These are phyloP conservation scores for Drosophila lutescens DNA, from an alignment of 2,888 invertebrate genomes.

Conservation along the genomic window DNA sequence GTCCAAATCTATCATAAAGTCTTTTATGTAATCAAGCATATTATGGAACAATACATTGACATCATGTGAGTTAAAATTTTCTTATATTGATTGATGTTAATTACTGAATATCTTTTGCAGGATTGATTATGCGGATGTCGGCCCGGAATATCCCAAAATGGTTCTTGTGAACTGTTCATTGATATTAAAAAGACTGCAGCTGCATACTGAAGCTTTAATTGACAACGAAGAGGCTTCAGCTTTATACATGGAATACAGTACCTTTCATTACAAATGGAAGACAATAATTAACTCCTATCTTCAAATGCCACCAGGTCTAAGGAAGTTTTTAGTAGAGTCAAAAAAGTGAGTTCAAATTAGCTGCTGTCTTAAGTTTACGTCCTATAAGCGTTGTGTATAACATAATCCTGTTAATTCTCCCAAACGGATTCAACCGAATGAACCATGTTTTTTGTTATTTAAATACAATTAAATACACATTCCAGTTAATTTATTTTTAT, in stretches of 20 bases:
- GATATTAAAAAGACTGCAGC: conserved; percentile 32
- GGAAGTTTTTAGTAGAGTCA: conserved; percentile 13
- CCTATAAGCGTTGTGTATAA: neutral
- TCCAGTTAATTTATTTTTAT: conserved; percentile 6
- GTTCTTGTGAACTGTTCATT: conserved; percentile 21
- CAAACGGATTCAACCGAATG: neutral
- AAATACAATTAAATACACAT: conserved; percentile 4
- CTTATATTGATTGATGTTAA: neutral
- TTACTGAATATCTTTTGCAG: neutral
- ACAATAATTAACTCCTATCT: conserved; percentile 9
- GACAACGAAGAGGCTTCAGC: conserved; percentile 23
- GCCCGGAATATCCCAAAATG: conserved; percentile 17
- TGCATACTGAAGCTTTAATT: conserved; percentile 2
- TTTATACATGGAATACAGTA: conserved; percentile 26
- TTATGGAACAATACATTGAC: conserved; percentile 25
- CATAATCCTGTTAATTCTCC: neutral
- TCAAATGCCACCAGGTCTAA: conserved; percentile 30
- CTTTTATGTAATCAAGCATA: conserved; percentile 8
- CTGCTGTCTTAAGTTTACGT: neutral
- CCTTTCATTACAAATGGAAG: conserved; percentile 46
- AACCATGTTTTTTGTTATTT: neutral
- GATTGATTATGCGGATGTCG: conserved; percentile 1
- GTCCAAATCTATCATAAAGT: neutral
- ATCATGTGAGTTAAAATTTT: conserved; percentile 15
- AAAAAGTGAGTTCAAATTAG: neutral